These are phyloP conservation scores for Australoheros scitulus DNA, from an alignment of 2,113 vertebrate species.

Conservation along the genomic window DNA sequence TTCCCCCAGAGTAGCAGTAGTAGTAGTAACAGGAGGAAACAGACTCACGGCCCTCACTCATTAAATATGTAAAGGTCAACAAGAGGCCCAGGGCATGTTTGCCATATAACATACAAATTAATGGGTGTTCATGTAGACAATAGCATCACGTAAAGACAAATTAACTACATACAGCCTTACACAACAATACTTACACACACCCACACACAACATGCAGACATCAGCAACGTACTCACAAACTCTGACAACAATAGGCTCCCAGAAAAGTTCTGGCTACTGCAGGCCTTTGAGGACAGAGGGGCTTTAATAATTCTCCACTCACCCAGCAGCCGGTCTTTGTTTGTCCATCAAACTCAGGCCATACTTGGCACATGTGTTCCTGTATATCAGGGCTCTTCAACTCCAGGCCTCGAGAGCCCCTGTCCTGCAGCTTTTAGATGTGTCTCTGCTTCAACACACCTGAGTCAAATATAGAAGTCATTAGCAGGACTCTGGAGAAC, in stretches of 20 bases:
- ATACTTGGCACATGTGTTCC: too few relatives aligned
- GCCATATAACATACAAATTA: background rate
- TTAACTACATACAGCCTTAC: background rate
- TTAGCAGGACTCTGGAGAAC: too few relatives aligned
- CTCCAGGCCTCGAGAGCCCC: too few relatives aligned
- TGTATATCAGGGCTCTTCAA: too few relatives aligned
- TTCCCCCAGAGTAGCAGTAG: background rate
- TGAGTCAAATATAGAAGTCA: too few relatives aligned
- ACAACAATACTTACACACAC: too few relatives aligned
- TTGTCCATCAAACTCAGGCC: too few relatives aligned
- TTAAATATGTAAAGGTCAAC: background rate
- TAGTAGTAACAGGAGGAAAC: background rate
- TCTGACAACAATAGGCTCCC: background rate
- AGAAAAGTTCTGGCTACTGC: constrained; percentile 16
- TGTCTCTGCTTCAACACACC: too few relatives aligned
- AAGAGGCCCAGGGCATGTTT: background rate
- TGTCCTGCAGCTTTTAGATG: too few relatives aligned
- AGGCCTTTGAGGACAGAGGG: background rate
- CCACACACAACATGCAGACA: background rate
- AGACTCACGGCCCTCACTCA: background rate
- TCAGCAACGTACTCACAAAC: background rate
- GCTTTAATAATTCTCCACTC: too few relatives aligned
- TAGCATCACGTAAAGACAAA: background rate
- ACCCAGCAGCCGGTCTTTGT: too few relatives aligned
- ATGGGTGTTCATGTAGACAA: background rate